A percentile compares a stretch with the other conserved stretches of the same genome.
Evolutionary conservation across 2,888 invertebrate genomes (phyloP).

Genomic region (Lingula anatina): DNA sequence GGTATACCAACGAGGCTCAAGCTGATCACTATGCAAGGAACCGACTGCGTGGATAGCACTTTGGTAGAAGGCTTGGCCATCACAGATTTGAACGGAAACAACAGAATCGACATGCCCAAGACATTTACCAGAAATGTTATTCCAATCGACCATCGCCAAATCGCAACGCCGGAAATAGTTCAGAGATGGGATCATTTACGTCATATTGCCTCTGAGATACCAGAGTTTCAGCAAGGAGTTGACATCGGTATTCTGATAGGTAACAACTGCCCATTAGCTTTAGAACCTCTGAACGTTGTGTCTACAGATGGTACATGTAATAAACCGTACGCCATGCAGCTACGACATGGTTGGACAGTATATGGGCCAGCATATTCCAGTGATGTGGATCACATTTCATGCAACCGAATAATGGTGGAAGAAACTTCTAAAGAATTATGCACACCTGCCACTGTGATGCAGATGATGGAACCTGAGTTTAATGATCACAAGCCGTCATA

Average conservation of each 20-base stretch:
- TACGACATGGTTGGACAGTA: not conserved
- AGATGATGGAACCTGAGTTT: not conserved
- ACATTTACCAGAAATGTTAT: not conserved
- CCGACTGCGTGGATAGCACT: not conserved
- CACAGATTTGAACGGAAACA: not conserved
- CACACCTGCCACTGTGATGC: no score
- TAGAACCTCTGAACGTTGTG: not conserved
- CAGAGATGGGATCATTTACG: not conserved
- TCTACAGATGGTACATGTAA: not conserved
- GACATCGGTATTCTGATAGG: not conserved
- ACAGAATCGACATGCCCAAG: not conserved
- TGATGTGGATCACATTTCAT: not conserved
- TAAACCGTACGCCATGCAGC: not conserved
- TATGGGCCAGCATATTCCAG: not conserved
- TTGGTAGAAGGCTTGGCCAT: not conserved
- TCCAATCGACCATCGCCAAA: not conserved
- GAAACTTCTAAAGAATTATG: no score
- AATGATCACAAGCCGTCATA: not conserved
- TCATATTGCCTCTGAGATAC: not conserved
- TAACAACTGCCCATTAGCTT: not conserved
- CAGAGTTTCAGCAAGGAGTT: not conserved
- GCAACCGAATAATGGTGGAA: not conserved
- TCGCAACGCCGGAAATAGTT: not conserved
- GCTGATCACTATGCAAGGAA: not conserved
- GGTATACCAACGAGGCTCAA: not conserved